Conservation (phyloP, 2,113 vertebrate genomes). For the Cryptotis parvus region DNA sequence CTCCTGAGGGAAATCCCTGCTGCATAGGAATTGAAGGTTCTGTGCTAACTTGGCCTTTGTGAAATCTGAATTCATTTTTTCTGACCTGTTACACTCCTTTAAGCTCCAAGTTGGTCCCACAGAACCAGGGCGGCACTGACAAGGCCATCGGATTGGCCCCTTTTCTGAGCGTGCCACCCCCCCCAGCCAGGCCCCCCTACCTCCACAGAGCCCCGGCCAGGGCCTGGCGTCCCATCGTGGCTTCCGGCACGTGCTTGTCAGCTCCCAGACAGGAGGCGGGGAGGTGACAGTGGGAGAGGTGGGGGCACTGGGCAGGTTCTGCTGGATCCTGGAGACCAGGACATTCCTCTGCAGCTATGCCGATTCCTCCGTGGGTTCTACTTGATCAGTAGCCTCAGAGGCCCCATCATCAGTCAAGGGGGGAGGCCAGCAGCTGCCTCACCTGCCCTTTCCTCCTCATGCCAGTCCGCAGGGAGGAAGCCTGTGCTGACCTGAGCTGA, state of each 20-base stretch:
- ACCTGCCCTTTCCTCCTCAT: no score
- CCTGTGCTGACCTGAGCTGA: no score
- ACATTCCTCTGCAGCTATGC: neutral
- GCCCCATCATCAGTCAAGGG: neutral
- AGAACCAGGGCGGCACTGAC: neutral
- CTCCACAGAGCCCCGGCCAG: no score
- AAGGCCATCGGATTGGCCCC: neutral
- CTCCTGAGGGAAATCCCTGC: neutral
- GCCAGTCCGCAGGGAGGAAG: no score
- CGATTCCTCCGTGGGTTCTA: no score
- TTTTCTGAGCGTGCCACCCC: neutral
- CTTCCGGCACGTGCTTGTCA: no score
- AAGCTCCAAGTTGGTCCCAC: neutral
- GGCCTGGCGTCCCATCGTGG: no score
- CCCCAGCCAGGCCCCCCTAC: neutral
- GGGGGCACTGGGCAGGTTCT: neutral
- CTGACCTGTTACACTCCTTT: no score
- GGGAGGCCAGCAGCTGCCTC: no score
- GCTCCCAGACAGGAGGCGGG: no score
- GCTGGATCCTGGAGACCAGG: neutral
- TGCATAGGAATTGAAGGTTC: neutral
- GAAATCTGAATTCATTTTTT: neutral
- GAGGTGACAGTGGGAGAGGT: no score
- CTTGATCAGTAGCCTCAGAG: no score
- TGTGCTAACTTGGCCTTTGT: neutral